phyloP scores from a whole-genome alignment of 2,888 invertebrate species.

The Volucella inflata region DNA sequence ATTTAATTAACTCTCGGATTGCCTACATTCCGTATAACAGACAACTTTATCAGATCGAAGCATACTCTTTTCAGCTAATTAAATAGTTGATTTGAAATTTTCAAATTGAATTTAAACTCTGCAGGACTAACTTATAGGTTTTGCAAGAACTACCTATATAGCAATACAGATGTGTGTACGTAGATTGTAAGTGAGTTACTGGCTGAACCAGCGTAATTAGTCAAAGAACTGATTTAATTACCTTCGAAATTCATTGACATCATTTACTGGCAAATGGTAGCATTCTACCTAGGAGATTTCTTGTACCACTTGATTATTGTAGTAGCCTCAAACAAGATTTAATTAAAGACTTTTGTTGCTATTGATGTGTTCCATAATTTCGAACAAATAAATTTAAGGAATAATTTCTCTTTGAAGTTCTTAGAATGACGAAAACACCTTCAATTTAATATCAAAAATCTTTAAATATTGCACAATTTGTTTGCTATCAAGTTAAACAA shows the following conservation, averaged over 20 bases:
- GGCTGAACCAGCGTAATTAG: slow-evolving; percentile 64
- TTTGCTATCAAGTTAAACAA: too few species aligned
- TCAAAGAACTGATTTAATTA: slow-evolving; percentile 68
- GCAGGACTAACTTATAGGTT: slow-evolving; percentile 61
- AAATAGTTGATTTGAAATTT: slow-evolving; percentile 73
- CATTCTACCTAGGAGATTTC: slow-evolving; percentile 19
- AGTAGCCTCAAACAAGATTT: slow-evolving; percentile 23
- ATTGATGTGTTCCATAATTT: neutral
- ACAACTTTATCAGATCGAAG: slow-evolving; percentile 59
- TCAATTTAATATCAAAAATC: too few species aligned
- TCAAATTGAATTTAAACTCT: slow-evolving; percentile 70
- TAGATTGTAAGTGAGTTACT: slow-evolving; percentile 55
- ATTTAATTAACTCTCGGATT: slow-evolving; percentile 69
- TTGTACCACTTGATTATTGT: slow-evolving; percentile 6
- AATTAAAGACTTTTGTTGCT: slow-evolving; percentile 19
- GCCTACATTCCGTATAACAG: slow-evolving; percentile 67
- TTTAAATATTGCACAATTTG: too few species aligned
- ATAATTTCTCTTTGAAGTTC: too few species aligned
- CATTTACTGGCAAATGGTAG: slow-evolving; percentile 25
- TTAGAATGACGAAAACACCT: too few species aligned
- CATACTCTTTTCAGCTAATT: slow-evolving; percentile 68
- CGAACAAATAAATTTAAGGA: neutral
- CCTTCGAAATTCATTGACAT: slow-evolving; percentile 60
- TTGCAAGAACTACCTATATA: slow-evolving; percentile 23
- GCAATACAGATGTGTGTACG: slow-evolving; percentile 1